These are phyloP conservation scores for Venustoraphidia nigricollis DNA, from an alignment of 2,888 invertebrate species.

Conservation along the genomic window DNA sequence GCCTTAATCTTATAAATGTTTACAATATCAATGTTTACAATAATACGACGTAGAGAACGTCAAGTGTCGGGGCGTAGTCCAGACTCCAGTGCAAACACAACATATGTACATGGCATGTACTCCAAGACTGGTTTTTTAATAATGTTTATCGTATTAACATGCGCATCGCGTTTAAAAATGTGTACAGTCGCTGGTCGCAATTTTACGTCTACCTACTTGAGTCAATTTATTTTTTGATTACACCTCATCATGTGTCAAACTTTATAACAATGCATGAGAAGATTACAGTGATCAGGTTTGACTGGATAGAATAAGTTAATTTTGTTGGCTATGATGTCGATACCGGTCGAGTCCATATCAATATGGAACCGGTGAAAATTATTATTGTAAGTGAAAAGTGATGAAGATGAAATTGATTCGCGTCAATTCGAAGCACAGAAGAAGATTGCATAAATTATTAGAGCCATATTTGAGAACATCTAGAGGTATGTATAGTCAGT, in stretches of 20 bases:
- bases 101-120: too few relatives aligned
- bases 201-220: too few relatives aligned
- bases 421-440: slow-evolving; percentile 16
- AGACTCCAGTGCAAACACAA: too few relatives aligned
- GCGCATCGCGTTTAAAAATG: background rate
- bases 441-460: too few relatives aligned
- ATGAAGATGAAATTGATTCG: slow-evolving; percentile 17
- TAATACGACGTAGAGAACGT: too few relatives aligned
- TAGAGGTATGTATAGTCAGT: too few relatives aligned
- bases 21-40: too few relatives aligned
- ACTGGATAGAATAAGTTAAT: background rate
- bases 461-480: too few relatives aligned
- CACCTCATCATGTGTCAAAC: background rate
- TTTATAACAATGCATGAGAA: background rate
- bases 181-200: too few relatives aligned
- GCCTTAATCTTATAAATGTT: too few relatives aligned
- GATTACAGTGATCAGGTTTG: background rate
- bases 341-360: slow-evolving; percentile 15
- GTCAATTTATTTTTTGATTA: too few relatives aligned
- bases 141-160: slow-evolving; percentile 4
- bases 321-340: slow-evolving; percentile 15
- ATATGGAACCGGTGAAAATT: background rate
- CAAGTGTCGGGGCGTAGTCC: too few relatives aligned
- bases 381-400: background rate
- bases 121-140: background rate